These are phyloP conservation scores for Chironomus striatipennis DNA, from an alignment of 1,140 invertebrate species.

Conservation along the genomic window DNA sequence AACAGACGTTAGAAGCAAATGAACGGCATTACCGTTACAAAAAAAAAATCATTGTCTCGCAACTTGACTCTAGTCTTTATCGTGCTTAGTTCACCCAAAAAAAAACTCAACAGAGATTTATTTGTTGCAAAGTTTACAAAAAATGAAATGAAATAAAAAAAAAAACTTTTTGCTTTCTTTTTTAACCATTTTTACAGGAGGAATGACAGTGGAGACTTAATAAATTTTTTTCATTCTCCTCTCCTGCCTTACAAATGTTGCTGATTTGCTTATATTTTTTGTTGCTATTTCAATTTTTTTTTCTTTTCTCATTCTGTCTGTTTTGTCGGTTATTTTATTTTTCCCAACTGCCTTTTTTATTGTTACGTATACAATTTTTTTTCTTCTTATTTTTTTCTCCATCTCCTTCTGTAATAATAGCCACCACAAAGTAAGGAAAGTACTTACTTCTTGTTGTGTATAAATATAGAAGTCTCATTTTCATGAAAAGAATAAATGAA, in stretches of 20 bases:
- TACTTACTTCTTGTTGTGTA: neutral
- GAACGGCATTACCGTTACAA: neutral
- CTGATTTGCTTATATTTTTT: constrained; percentile 1
- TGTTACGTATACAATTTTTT: neutral
- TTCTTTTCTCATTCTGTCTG: too few species aligned
- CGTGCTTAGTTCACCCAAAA: neutral
- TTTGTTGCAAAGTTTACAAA: constrained; percentile 21
- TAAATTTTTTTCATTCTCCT: neutral
- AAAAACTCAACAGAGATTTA: neutral
- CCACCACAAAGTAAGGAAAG: neutral
- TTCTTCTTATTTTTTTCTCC: neutral
- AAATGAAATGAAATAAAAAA: neutral
- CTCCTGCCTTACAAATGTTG: neutral
- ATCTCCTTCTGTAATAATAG: neutral
- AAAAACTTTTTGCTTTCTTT: constrained; percentile 14
- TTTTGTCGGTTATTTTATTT: neutral
- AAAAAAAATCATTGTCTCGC: neutral
- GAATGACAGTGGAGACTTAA: neutral
- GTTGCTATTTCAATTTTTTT: too few species aligned
- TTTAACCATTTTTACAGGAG: neutral
- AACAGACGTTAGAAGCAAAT: neutral
- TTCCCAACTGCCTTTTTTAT: constrained; percentile 1
- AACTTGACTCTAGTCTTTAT: too few species aligned
- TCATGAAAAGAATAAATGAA: neutral
- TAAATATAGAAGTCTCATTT: constrained; percentile 9